A percentile compares a stretch with the other conserved stretches of the same genome.
phyloP scores from a whole-genome alignment of 2,113 vertebrate genomes.

The Orcinus orca region DNA sequence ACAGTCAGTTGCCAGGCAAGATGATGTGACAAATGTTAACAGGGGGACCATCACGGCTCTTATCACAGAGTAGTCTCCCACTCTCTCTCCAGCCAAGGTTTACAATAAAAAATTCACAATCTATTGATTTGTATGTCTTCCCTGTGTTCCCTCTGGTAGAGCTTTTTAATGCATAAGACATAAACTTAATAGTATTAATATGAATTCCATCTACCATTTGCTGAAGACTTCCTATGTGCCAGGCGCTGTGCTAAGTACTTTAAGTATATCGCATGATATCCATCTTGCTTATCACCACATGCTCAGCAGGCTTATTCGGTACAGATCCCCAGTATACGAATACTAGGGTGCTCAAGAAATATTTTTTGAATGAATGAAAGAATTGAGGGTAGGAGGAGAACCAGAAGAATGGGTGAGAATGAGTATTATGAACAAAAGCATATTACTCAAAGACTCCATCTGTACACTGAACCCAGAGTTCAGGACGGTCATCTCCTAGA shows the following conservation, averaged over 20 bases:
- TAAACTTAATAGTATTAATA: not conserved
- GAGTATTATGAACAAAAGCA: not conserved
- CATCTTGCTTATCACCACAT: not conserved
- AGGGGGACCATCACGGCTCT: not conserved
- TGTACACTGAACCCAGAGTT: not conserved
- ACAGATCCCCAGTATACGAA: rapidly evolving
- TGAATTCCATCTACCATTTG: not conserved
- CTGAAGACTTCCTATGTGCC: not conserved
- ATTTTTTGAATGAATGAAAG: not conserved
- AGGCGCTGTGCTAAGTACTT: not conserved
- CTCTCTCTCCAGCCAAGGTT: not conserved
- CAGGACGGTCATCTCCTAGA: not conserved
- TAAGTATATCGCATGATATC: rapidly evolving
- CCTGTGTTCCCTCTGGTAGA: not conserved
- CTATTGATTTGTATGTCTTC: not conserved
- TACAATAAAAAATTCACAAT: conserved; percentile 24
- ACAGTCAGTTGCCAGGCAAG: not conserved
- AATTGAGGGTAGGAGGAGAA: not conserved
- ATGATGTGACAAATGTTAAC: not conserved
- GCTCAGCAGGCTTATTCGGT: not conserved
- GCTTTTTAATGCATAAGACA: not conserved
- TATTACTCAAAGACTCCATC: not conserved
- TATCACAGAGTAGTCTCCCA: not conserved
- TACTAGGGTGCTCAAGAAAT: not conserved
- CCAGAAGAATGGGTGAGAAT: not conserved